These are phyloP conservation scores for Anniella stebbinsi DNA, from an alignment of 2,797 vertebrate genomes.

Conservation along the genomic window DNA sequence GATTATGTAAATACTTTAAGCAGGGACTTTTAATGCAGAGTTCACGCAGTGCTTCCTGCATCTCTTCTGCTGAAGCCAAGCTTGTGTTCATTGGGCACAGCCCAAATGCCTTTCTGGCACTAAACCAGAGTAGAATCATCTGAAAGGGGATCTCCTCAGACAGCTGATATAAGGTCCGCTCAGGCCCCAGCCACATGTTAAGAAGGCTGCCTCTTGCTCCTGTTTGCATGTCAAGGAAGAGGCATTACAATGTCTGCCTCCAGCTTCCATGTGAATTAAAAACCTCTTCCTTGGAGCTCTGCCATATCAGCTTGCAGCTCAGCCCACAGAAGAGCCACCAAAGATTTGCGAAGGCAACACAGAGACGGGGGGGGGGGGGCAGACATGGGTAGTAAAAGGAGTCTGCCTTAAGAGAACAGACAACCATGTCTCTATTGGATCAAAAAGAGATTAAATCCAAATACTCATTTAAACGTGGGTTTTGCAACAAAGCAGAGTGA, in stretches of 20 bases:
- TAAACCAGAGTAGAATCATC: fast-evolving
- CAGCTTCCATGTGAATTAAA: not conserved
- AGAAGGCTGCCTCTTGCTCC: not conserved
- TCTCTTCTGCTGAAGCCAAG: conserved; percentile 19
- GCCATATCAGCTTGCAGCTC: not conserved
- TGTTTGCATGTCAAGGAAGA: fast-evolving
- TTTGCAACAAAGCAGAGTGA: not conserved
- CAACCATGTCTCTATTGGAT: conserved; percentile 34
- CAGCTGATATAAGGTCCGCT: fast-evolving
- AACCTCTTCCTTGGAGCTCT: not conserved
- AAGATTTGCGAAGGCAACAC: not conserved
- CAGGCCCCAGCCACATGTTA: not conserved
- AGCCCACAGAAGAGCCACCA: not conserved
- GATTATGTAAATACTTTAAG: conserved; percentile 52
- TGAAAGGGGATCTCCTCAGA: not conserved
- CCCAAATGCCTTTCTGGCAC: not conserved
- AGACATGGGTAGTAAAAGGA: not conserved
- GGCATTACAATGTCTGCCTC: not conserved
- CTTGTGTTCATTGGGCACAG: not conserved
- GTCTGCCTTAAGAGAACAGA: conserved; percentile 36
- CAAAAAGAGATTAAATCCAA: not conserved
- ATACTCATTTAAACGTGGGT: not conserved
- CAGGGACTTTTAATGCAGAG: conserved; percentile 32
- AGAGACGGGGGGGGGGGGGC: not conserved
- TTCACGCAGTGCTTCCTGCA: conserved; percentile 27